Base-by-base conservation (phyloP, 2,113 vertebrate genomes). In the Vidua chalybeata region DNA sequence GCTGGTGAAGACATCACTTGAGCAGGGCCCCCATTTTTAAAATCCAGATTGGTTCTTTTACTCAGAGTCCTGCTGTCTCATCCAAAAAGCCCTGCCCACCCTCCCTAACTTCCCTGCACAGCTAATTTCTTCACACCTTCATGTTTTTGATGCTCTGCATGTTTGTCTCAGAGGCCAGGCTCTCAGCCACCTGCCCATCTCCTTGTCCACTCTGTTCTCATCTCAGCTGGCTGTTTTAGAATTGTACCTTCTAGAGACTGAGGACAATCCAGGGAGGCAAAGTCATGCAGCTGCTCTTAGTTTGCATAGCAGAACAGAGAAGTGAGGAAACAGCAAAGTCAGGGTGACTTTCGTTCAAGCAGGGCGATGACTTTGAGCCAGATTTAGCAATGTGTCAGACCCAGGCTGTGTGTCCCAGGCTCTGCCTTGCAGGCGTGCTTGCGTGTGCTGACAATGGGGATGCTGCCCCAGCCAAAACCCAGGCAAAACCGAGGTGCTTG, bases 381-480 rank as follows among this genome's bases (percentile, higher is more conserved):
- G 31, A 76, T 86, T 89, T 37, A 79, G 83, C 7, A 4, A 33
- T 26, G 39, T 55, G 39, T 23, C 17, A 54, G 54, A 31, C 31
- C 6, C 35, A 24, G 78, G 64, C 84, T 84, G n/a, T 15, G 46
- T 1, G 2, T 31, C 52, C 74, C 78, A 63, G 62, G 79, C 75
- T 59, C 54, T 21, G 5, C 67, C 79, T 83, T 22, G 11, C 9
- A 7, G 66, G 26, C 76, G 14, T 26, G 51, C 88, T 90, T 4
- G 22, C 12, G 9, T 52, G 28, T 2, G 2, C 59, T 82, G 85
- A 54, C 76, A 71, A 4, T 0, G 18, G 43, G 48, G 52, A 82
- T 90, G 56, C 66, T 88, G 59, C 63, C 54, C 83, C 59, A n/a
- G 72, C 79, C 75, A 85, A 93, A 94, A 81, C 13, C 15, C 84